Evolutionary conservation across 2,888 invertebrate species (phyloP).

Genomic region (Agrotis puta): DNA sequence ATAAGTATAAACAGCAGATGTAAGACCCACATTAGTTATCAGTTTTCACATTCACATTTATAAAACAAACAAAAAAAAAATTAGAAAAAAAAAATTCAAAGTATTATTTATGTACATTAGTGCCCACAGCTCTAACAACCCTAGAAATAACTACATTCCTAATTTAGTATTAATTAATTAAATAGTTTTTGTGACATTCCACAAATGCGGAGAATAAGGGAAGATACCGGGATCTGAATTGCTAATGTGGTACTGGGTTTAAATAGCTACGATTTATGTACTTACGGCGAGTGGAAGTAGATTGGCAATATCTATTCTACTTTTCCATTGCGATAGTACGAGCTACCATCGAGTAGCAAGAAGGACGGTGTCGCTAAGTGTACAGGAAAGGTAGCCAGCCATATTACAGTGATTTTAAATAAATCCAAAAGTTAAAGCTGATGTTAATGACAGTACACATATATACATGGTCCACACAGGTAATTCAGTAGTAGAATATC

Average conservation of each 20-base stretch:
- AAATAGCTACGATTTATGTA: constrained; percentile 36
- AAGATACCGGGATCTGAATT: constrained; percentile 50
- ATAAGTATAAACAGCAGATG: no score
- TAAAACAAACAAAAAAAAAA: no score
- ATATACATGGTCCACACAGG: constrained; percentile 5
- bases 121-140: constrained; percentile 9
- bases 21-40: no score
- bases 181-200: constrained; percentile 39
- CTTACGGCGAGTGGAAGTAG: constrained; percentile 27
- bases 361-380: neutral
- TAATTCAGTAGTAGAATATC: constrained; percentile 17
- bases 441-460: constrained; percentile 25
- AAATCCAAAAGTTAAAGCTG: constrained; percentile 8
- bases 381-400: neutral
- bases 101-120: no score
- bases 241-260: constrained; percentile 41
- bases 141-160: constrained; percentile 36
- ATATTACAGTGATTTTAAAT: neutral
- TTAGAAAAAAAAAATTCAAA: no score
- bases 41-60: no score
- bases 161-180: constrained; percentile 56
- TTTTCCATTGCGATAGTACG: constrained; percentile 36
- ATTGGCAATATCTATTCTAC: constrained; percentile 25
- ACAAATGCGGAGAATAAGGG: constrained; percentile 39
- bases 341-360: neutral